phyloP scores from a whole-genome alignment of 2,797 vertebrate genomes.

The Centroberyx gerrardi region DNA sequence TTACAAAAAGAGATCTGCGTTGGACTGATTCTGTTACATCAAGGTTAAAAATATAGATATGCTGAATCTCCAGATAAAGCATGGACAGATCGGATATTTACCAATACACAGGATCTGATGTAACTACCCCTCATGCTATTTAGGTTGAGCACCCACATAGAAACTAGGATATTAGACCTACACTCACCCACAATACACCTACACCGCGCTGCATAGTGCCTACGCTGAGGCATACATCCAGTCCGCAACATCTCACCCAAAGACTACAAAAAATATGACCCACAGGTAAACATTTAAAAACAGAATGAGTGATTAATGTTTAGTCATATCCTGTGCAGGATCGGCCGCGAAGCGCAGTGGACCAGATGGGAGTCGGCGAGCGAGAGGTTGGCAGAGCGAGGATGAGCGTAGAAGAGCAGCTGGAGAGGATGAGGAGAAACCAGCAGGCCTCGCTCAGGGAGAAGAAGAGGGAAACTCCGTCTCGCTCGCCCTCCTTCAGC shows the following conservation, averaged over 20 bases:
- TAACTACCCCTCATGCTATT: too few relatives aligned
- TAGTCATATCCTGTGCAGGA: conserved; percentile 81
- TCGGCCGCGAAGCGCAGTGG: conserved; percentile 91
- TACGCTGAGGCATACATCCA: too few relatives aligned
- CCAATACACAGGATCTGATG: too few relatives aligned
- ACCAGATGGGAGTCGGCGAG: conserved; percentile 83
- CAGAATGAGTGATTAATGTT: background rate
- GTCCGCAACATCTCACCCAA: background rate
- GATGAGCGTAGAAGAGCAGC: conserved; percentile 97
- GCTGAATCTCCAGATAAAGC: too few relatives aligned
- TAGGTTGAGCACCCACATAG: too few relatives aligned
- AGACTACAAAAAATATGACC: background rate
- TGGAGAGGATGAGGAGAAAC: conserved; percentile 95
- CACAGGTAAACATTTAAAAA: background rate
- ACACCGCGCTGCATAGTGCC: too few relatives aligned
- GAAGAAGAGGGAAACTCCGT: conserved; percentile 86
- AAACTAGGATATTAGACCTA: background rate
- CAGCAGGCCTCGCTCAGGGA: conserved; percentile 92
- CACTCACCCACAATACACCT: too few relatives aligned
- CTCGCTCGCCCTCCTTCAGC: conserved; percentile 84
- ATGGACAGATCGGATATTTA: too few relatives aligned
- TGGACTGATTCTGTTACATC: too few relatives aligned
- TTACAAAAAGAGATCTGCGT: too few relatives aligned
- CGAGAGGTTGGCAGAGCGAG: conserved; percentile 82
- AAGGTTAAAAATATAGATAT: too few relatives aligned